These are phyloP conservation scores for Leptobrachium ailaonicum DNA, from an alignment of 2,113 vertebrate species.

Conservation along the genomic window DNA sequence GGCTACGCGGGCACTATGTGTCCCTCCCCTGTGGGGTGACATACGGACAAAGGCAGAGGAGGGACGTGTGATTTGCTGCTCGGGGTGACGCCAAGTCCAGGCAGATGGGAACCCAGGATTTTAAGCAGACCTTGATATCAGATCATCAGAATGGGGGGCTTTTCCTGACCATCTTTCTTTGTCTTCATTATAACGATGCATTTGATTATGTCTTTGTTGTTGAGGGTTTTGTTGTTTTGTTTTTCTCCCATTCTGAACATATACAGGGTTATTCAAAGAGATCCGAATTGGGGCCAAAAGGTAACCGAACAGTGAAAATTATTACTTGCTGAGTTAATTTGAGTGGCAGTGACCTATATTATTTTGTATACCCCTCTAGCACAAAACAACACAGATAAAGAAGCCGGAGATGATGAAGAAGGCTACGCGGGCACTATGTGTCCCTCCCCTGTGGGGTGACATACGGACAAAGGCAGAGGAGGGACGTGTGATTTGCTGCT, in stretches of 20 bases:
- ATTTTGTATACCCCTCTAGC: constrained; percentile 3
- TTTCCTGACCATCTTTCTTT: no score
- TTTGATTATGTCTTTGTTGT: no score
- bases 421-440: not conserved
- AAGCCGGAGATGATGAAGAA: not conserved
- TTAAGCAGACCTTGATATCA: not conserved
- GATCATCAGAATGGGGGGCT: not conserved
- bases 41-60: not conserved
- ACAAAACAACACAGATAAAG: not conserved
- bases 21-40: not conserved
- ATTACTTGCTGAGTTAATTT: constrained; percentile 6
- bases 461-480: not conserved
- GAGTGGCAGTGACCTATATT: constrained; percentile 23
- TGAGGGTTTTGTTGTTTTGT: no score
- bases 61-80: not conserved
- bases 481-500: not conserved
- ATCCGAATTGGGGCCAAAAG: no score
- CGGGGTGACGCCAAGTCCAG: not conserved
- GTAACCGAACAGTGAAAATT: no score
- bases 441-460: not conserved
- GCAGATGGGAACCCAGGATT: not conserved
- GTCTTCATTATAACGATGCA: no score
- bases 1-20: not conserved
- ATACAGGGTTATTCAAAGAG: no score
- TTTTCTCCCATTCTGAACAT: no score